These are phyloP conservation scores for Cheilosia grossa DNA, from an alignment of 2,888 invertebrate genomes.

Conservation along the genomic window DNA sequence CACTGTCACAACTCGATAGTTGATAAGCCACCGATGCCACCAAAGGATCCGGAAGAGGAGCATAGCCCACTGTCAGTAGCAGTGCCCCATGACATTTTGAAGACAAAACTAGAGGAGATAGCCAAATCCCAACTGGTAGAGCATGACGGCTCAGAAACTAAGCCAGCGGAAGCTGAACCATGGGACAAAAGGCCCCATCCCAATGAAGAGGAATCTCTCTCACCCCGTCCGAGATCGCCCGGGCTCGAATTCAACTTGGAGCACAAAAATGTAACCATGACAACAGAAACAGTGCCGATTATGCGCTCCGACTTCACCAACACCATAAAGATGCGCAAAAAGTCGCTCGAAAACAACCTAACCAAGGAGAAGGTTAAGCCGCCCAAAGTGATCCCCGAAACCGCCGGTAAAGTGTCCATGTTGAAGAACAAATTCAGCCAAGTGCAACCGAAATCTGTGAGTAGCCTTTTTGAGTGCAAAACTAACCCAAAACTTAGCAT, in stretches of 20 bases:
- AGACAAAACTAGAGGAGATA: conserved; percentile 81
- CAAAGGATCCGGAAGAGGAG: conserved; percentile 63
- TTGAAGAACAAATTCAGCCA: conserved; percentile 81
- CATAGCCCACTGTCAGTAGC: conserved; percentile 77
- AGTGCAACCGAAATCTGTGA: conserved; percentile 56
- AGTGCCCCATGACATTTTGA: conserved; percentile 79
- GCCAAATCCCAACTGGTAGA: conserved; percentile 77
- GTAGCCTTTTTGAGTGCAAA: conserved; percentile 68
- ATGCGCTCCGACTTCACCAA: conserved; percentile 83
- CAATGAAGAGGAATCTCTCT: conserved; percentile 1
- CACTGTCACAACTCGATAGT: conserved; percentile 66
- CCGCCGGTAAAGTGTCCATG: conserved; percentile 81
- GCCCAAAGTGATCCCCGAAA: conserved; percentile 78
- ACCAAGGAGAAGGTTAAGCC: conserved; percentile 80
- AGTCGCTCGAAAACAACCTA: conserved; percentile 81
- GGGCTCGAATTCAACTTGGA: conserved; percentile 43
- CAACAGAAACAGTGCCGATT: conserved; percentile 77
- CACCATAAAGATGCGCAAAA: conserved; percentile 83
- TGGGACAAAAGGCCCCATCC: conserved; percentile 7
- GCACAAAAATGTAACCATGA: conserved; percentile 50
- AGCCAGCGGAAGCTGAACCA: background rate
- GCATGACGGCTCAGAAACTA: conserved; percentile 46
- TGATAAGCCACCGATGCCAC: conserved; percentile 30
- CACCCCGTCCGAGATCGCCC: conserved; percentile 25
- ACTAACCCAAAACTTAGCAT: conserved; percentile 74